Evolutionary conservation across 2,888 invertebrate genomes (phyloP).

Genomic region (Oligia strigilis): DNA sequence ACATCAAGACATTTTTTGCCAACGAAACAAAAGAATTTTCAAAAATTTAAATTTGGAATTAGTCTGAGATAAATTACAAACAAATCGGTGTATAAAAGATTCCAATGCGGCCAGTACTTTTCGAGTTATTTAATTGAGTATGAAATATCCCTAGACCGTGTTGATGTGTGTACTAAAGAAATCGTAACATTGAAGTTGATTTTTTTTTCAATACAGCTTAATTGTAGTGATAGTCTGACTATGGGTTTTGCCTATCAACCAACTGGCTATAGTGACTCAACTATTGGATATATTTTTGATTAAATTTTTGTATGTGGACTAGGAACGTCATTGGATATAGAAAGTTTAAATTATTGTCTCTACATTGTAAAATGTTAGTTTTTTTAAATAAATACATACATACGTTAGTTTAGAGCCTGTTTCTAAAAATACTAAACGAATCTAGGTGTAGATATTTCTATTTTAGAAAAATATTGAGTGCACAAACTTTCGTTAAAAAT

Average conservation of each 20-base stretch:
- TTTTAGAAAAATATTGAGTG: neutral
- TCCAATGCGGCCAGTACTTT: too few species aligned
- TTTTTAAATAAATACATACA: neutral
- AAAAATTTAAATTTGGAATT: too few species aligned
- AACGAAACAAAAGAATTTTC: too few species aligned
- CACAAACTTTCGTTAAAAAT: neutral
- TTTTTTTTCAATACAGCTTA: neutral
- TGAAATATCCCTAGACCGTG: too few species aligned
- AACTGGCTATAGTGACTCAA: too few species aligned
- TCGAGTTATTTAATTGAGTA: too few species aligned
- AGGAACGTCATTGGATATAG: neutral
- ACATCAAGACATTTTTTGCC: too few species aligned
- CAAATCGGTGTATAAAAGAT: too few species aligned
- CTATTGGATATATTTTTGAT: neutral
- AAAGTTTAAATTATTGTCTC: neutral
- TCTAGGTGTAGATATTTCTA: neutral
- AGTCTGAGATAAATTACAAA: too few species aligned
- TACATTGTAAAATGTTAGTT: too few species aligned
- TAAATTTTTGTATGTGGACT: neutral
- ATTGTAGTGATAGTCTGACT: neutral
- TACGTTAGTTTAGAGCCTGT: neutral
- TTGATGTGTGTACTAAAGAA: too few species aligned
- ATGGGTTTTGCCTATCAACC: neutral
- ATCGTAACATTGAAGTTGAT: neutral
- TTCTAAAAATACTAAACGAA: neutral